phyloP scores from a whole-genome alignment of 2,888 invertebrate genomes.

The Cheilosia scutellata region DNA sequence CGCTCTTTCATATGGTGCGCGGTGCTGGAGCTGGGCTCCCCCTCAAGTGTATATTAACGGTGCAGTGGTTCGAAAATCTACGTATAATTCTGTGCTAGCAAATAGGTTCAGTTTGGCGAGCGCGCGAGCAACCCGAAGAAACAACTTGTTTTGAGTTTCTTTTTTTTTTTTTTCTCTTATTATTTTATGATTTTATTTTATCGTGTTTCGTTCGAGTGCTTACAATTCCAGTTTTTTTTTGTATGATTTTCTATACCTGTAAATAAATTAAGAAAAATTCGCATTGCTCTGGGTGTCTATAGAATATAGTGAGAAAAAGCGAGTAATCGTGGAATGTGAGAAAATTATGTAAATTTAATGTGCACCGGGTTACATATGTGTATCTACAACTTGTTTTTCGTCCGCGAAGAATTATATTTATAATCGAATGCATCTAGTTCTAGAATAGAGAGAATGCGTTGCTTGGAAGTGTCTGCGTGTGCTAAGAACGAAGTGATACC shows the following conservation, averaged over 20 bases:
- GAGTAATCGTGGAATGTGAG: conserved; percentile 63
- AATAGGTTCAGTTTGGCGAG: conserved; percentile 41
- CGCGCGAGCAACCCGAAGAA: conserved; percentile 54
- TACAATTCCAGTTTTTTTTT: conserved; percentile 64
- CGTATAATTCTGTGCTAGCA: conserved; percentile 54
- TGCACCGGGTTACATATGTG: conserved; percentile 53
- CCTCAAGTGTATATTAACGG: conserved; percentile 70
- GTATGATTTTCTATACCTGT: conserved; percentile 41
- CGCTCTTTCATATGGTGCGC: conserved; percentile 54
- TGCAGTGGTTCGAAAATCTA: conserved; percentile 72
- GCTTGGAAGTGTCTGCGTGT: conserved; percentile 24
- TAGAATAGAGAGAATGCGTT: conserved; percentile 44
- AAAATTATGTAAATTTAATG: conserved; percentile 74
- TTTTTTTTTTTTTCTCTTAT: conserved; percentile 19
- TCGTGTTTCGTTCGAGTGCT: conserved; percentile 69
- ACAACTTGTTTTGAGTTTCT: conserved; percentile 64
- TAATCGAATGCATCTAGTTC: conserved; percentile 55
- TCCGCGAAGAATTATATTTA: conserved; percentile 28
- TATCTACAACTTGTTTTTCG: conserved; percentile 51
- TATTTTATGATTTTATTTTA: conserved; percentile 56
- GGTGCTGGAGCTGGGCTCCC: conserved; percentile 43
- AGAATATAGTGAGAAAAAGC: conserved; percentile 16
- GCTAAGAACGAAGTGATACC: conserved; percentile 21
- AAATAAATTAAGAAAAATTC: conserved; percentile 62
- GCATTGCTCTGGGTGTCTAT: conserved; percentile 18